Evolutionary conservation across 2,797 vertebrate species (phyloP).

Genomic region (Prunella strophiata): DNA sequence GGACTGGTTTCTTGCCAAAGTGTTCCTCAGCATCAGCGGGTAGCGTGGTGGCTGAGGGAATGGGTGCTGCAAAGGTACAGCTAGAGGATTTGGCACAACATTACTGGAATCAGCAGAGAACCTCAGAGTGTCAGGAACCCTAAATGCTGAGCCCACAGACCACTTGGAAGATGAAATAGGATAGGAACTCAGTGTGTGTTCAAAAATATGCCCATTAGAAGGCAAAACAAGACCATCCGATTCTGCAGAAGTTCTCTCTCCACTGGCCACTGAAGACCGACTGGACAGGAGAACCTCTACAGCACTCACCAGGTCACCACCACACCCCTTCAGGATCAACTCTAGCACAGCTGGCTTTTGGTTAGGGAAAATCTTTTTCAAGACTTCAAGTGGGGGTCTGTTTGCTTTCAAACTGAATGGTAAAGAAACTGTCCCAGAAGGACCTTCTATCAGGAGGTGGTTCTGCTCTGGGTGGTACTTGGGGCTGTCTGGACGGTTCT

Average conservation of each 20-base stretch:
- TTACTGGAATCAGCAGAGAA: conserved; percentile 86
- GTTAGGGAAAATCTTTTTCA: conserved; percentile 95
- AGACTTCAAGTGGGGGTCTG: conserved; percentile 92
- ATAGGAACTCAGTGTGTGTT: conserved; percentile 89
- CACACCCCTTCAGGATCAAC: conserved; percentile 92
- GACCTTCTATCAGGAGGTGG: conserved; percentile 89
- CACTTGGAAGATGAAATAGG: conserved; percentile 93
- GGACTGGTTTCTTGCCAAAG: conserved; percentile 88
- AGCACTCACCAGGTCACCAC: conserved; percentile 93
- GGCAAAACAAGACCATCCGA: conserved; percentile 85
- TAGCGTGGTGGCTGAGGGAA: conserved; percentile 94
- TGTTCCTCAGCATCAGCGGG: conserved; percentile 93
- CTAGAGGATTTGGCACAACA: conserved; percentile 83
- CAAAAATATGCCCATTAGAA: conserved; percentile 89
- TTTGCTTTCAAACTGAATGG: conserved; percentile 92
- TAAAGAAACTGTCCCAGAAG: conserved; percentile 88
- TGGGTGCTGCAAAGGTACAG: conserved; percentile 89
- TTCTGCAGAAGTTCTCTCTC: conserved; percentile 79
- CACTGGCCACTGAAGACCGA: conserved; percentile 75
- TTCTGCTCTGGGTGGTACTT: conserved; percentile 85
- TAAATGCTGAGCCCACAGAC: conserved; percentile 96
- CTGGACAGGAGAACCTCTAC: conserved; percentile 97
- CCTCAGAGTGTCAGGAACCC: conserved; percentile 91
- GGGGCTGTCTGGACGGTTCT: conserved; percentile 81
- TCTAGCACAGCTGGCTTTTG: conserved; percentile 95